Base-by-base conservation (phyloP, 2,888 invertebrate species). In the Synergus gifuensis region DNA sequence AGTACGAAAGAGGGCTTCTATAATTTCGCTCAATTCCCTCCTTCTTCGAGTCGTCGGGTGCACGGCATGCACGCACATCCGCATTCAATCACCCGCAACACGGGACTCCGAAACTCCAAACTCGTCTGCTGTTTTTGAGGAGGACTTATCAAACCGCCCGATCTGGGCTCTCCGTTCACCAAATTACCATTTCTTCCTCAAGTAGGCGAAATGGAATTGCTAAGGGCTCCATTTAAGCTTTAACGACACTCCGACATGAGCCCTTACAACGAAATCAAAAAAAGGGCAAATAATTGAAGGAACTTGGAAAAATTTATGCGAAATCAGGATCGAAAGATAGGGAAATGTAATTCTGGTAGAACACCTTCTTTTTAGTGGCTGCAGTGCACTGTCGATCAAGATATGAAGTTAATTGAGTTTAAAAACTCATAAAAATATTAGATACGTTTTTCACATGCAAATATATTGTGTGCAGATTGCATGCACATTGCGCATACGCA, bases 21-120 rank as follows among this genome's bases (percentile, higher is more conserved):
- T 90, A 88, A 91, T 90, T 89, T 87, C 86, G 85, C 88, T 85
- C 86, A 88, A 89, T 88, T 89, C 89, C 84, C 88, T 87, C 83
- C 80, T 83, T 58, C 83, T 83, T 83, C 81, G 83, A 85, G 85
- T 85, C 86, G 87, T 83, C 84, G 83, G 82, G 84, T 85, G 85
- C 86, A 82, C 84, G 83, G 85, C 83, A 84, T 87, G 87, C 91
- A 90, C 90, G 91, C 91, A 90, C 90, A 89, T 89, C 89, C 90
- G 88, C 89, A 88, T 90, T 90, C 91, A 86, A 90, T 91, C 90
- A 89, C 82, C 84, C 83, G 82, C 84, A 79, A 84, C 85, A 76
- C 81, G 82, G 82, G 73, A 66, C 78, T 81, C 83, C 81, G 80
- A 85, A 86, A 84, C 81, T 79, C 79, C 83, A 78, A 83, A 78